Evolutionary conservation across 2,888 invertebrate genomes (phyloP), one percentile per base, ranked within the genome.

Genomic region (Blastobasis lacticolella): DNA sequence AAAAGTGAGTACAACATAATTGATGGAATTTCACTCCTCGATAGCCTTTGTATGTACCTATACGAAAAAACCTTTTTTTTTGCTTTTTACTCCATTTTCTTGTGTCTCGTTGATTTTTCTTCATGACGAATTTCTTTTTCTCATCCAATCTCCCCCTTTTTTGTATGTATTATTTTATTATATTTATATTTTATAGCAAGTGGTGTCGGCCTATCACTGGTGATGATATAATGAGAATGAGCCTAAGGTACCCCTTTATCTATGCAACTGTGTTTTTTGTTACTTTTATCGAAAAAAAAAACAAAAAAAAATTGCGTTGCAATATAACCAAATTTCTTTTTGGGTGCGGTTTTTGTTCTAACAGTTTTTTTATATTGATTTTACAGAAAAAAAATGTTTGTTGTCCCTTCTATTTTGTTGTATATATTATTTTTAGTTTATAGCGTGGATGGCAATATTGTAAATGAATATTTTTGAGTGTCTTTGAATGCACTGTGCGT

Each of bases 181-280:
- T 55, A 48, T 53, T 53, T 57, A 60, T 74, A 69, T 73, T 72
- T 85, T 81, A 74, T 88, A 87, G 86, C 84, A 84, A 86, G 85
- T 85, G 86, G 86, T 86, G 87, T 85, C 86, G 87, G 83, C 77
- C 78, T 76, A 85, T 91, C 89, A 92, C 92, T 63, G 93, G 93
- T 83, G 93, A 92, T 80, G 93, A 93, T 90, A 92, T 93, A 81
- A 90, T 93, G 89, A 91, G 90, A 91, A 93, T 93, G 93, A 92
- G 92, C 80, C 83, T 93, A 90, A 94, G 93, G 94, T 92, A 88
- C 76, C 10, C 42, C 42, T 42, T 23, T 64, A 57, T 60, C 60
- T 60, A 56, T 53, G 49, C 37, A 49, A 48, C 54, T 52, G 46
- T 61, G 46, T 61, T 58, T 58, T n/a, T 62, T 46, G 23, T 23